Evolutionary conservation across 1,140 invertebrate genomes (phyloP).

Genomic region (Bombus superbus): DNA sequence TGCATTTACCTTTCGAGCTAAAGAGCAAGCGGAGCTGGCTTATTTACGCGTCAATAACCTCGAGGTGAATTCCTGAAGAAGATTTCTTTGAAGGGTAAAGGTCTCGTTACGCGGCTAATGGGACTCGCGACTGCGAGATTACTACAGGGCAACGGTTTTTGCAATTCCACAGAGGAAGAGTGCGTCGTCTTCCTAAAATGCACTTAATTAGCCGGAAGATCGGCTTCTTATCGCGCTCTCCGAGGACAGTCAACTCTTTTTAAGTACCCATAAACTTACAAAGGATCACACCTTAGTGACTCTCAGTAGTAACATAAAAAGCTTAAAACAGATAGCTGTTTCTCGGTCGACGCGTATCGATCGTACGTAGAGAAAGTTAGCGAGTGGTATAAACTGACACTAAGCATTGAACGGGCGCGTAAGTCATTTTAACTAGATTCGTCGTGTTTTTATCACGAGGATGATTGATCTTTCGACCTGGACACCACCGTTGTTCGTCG

Average conservation of each 20-base stretch:
- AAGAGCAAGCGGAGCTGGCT: slow-evolving; percentile 9
- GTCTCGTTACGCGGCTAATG: slow-evolving; percentile 15
- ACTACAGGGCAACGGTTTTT: slow-evolving; percentile 17
- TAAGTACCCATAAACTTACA: slow-evolving; percentile 43
- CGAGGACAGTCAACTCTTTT: slow-evolving; percentile 1
- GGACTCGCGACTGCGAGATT: slow-evolving; percentile 21
- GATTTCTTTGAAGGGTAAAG: slow-evolving; percentile 4
- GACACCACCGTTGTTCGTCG: too few relatives aligned
- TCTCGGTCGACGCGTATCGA: background rate
- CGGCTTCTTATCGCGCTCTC: slow-evolving; percentile 41
- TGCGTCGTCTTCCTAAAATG: slow-evolving; percentile 26
- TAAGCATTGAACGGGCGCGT: background rate
- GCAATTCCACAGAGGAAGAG: slow-evolving; percentile 34
- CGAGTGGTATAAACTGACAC: background rate
- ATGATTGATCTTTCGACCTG: accelerated
- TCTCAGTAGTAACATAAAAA: slow-evolving; percentile 7
- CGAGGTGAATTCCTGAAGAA: background rate
- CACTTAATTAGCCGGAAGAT: slow-evolving; percentile 51
- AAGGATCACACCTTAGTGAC: slow-evolving; percentile 36
- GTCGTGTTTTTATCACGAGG: too few relatives aligned
- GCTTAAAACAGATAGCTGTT: background rate
- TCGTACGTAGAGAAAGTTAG: background rate
- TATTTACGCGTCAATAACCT: slow-evolving; percentile 36
- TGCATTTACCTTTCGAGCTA: slow-evolving; percentile 17
- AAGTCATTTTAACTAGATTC: background rate